A percentile compares a stretch with the other conserved stretches of the same genome.
Conservation (phyloP, 2,113 vertebrate species). For the Xiphorhynchus elegans region DNA sequence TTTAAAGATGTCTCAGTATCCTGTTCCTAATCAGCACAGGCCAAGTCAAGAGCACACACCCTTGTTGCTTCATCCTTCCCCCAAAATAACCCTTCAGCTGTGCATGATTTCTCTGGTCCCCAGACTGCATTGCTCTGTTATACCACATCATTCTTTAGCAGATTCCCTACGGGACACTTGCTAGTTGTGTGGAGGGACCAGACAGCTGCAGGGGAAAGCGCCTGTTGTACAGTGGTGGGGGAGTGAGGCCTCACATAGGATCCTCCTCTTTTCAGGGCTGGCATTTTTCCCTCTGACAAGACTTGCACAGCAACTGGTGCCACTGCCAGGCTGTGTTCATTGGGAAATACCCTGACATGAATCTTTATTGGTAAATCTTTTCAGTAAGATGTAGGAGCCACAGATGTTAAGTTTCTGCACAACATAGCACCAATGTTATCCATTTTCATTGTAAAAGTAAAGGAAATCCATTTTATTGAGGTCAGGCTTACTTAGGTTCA, state of each 20-base stretch:
- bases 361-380: not conserved
- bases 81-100: slow-evolving; percentile 48
- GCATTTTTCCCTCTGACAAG: not conserved
- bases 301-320: not conserved
- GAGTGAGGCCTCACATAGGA: not conserved
- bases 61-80: not conserved
- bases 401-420: not conserved
- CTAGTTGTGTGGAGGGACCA: not conserved
- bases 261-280: not conserved
- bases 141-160: slow-evolving; percentile 6
- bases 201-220: not conserved
- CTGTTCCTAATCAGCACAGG: not conserved
- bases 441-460: not conserved
- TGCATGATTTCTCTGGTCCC: not conserved
- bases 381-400: not conserved
- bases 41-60: not conserved
- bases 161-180: not conserved
- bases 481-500: not conserved
- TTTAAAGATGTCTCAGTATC: not conserved
- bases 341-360: not conserved
- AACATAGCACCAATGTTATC: not conserved
- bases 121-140: not conserved
- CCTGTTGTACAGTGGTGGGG: not conserved
- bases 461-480: not conserved
- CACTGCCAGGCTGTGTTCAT: not conserved